Percentiles rank a stretch among this genome's conserved stretches.
Evolutionary conservation across 2,888 invertebrate genomes (phyloP).

Genomic region (Parnassius smintheus): DNA sequence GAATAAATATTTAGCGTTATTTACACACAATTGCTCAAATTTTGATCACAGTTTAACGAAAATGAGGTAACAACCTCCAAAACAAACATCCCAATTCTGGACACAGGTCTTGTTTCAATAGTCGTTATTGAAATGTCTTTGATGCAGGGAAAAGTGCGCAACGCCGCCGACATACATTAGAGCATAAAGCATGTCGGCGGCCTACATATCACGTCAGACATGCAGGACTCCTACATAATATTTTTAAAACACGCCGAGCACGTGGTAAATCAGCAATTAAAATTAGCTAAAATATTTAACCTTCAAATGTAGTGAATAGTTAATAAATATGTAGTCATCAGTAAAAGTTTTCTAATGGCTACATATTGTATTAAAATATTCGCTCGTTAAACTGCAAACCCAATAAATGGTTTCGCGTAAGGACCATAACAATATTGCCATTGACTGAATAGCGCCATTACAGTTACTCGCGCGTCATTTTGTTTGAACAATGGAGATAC

Average conservation of each 20-base stretch:
- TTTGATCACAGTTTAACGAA: no score
- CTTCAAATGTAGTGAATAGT: not conserved
- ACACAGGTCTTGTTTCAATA: no score
- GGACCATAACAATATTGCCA: not conserved
- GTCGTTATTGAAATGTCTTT: no score
- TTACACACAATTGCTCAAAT: no score
- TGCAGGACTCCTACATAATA: not conserved
- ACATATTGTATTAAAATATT: not conserved
- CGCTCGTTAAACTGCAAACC: not conserved
- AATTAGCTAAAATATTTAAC: not conserved
- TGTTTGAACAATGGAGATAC: constrained; percentile 3
- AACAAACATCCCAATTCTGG: no score
- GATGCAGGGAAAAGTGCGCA: no score
- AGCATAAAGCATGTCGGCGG: no score
- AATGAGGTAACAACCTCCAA: no score
- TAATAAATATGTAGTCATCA: not conserved
- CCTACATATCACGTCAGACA: not conserved
- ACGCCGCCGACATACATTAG: no score
- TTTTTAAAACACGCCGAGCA: not conserved
- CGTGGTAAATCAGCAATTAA: constrained; percentile 1
- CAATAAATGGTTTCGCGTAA: not conserved
- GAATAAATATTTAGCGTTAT: no score
- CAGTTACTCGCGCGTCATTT: not conserved
- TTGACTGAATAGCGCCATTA: not conserved
- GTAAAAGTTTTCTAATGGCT: no score